phyloP scores from a whole-genome alignment of 2,113 vertebrate genomes.

The Balaeniceps rex region DNA sequence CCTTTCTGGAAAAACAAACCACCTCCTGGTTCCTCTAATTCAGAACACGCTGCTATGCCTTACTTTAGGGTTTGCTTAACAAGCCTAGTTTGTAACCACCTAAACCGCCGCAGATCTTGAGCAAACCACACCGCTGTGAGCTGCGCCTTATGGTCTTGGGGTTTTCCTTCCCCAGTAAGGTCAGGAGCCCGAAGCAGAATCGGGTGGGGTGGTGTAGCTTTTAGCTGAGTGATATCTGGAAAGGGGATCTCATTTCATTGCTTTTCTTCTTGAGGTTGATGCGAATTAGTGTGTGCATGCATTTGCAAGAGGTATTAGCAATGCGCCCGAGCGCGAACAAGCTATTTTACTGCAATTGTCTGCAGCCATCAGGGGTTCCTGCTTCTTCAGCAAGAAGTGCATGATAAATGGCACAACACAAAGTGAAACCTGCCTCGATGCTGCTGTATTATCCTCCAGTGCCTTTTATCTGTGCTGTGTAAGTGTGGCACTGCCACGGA shows the following conservation, averaged over 20 bases:
- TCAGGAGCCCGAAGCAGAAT: neutral
- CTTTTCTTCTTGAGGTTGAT: neutral
- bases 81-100: neutral
- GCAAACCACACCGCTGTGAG: neutral
- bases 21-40: neutral
- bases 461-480: neutral
- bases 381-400: neutral
- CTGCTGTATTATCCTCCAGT: neutral
- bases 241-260: neutral
- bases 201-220: neutral
- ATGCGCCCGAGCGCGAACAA: rapidly evolving
- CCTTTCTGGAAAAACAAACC: neutral
- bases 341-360: neutral
- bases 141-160: neutral
- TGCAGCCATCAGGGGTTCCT: neutral
- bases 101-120: neutral
- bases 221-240: neutral
- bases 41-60: neutral
- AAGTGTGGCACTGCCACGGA: neutral
- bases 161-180: neutral
- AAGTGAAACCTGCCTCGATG: neutral
- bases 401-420: neutral
- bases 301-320: neutral
- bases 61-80: neutral
- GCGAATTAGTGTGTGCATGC: neutral